A percentile compares a stretch with the other conserved stretches of the same genome.
Evolutionary conservation across 2,888 invertebrate species (phyloP).

Genomic region (Zhuqinia jingwanae): DNA sequence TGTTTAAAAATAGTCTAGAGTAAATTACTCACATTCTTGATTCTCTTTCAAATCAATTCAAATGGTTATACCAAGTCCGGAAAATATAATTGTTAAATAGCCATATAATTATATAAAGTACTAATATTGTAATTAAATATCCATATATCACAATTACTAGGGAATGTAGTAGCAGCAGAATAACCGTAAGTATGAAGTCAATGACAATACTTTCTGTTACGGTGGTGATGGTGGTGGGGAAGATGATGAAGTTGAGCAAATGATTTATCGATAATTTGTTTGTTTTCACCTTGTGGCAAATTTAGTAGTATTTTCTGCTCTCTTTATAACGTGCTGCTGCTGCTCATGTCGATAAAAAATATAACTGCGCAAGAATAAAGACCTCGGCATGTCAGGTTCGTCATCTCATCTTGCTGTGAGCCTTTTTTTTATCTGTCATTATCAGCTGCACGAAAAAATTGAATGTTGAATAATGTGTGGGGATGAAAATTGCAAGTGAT

Average conservation of each 20-base stretch:
- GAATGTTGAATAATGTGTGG: not conserved
- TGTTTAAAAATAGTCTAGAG: not conserved
- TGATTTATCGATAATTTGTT: conserved; percentile 24
- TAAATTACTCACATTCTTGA: not conserved
- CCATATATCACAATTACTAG: no score
- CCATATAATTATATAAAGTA: no score
- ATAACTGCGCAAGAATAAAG: not conserved
- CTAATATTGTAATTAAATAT: no score
- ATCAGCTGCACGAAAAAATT: not conserved
- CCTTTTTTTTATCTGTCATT: not conserved
- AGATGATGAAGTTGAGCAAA: not conserved
- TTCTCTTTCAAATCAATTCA: no score
- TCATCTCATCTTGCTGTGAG: not conserved
- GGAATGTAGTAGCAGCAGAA: no score
- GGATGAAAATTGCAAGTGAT: conserved; percentile 20
- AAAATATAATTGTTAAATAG: no score
- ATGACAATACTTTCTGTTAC: no score
- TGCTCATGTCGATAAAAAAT: not conserved
- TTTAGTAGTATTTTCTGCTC: no score
- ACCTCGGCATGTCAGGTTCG: conserved; percentile 20
- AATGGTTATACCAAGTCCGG: no score
- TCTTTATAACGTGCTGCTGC: not conserved
- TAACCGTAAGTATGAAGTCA: no score
- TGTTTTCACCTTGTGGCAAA: conserved; percentile 13
- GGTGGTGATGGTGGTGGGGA: not conserved